Percentiles rank a stretch among this genome's conserved stretches.
phyloP scores from a whole-genome alignment of 2,113 vertebrate species.

The Perca schrenkii region DNA sequence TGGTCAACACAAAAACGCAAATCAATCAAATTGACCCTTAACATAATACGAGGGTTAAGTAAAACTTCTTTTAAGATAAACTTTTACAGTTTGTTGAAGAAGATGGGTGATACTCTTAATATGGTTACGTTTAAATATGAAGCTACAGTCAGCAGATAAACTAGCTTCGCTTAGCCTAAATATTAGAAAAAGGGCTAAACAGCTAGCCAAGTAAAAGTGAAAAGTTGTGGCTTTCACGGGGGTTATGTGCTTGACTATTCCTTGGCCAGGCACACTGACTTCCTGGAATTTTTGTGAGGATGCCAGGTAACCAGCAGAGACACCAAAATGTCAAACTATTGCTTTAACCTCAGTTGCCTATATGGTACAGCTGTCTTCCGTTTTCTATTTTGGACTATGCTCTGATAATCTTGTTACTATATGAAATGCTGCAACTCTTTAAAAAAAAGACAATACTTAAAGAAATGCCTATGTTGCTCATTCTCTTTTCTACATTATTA shows the following conservation, averaged over 20 bases:
- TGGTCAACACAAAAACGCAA: no score
- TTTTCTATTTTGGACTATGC: not conserved
- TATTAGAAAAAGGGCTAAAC: not conserved
- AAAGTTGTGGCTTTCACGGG: not conserved
- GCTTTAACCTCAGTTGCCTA: constrained; percentile 11
- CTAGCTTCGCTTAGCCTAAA: not conserved
- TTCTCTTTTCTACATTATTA: not conserved
- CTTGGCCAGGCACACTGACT: not conserved
- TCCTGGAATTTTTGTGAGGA: constrained; percentile 11
- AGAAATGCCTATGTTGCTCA: not conserved
- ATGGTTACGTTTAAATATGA: not conserved
- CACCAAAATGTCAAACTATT: constrained; percentile 24
- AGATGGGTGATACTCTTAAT: not conserved
- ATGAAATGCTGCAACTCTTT: not conserved
- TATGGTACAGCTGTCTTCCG: not conserved
- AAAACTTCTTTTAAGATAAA: no score
- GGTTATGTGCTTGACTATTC: not conserved
- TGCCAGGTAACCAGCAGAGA: constrained; percentile 15
- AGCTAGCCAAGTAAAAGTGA: not conserved
- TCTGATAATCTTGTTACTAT: not conserved
- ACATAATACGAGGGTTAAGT: no score
- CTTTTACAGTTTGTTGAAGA: not conserved
- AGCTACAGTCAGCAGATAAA: not conserved
- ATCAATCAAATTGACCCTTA: no score
- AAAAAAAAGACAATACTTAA: not conserved